Base-by-base conservation (phyloP, 2,113 vertebrate genomes). In the Otus sunia region DNA sequence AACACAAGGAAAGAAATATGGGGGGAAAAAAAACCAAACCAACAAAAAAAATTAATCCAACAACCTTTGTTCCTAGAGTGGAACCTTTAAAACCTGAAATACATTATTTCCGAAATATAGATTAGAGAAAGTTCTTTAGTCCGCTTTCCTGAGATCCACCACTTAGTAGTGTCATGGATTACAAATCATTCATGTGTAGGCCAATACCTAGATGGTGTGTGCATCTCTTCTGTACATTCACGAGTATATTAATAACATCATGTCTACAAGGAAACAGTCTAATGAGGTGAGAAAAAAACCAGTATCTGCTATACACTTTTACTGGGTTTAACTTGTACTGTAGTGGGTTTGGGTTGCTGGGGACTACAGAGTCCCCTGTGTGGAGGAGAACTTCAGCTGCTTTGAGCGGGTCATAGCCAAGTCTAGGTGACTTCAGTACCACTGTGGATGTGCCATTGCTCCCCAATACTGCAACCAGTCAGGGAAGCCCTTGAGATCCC, bases 11-110 rank as follows among this genome's bases (percentile, higher is more conserved):
- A 67, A 58, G 4, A 41, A 77, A 43, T 56, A 6, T 7, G 4
- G 5, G 30, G 8, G 5, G 2, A 17, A 8, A 36, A 45, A 8
- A 13, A 1, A 3, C 6, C 10, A 50, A 55, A n/a, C 4, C 9
- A 64, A 12, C 14, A 26, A 67, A 60, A 15, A 45, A 12, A 43
- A 53, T 11, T 2, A 45, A 21, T 30, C 23, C 30, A 62, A 15
- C 32, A n/a, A 49, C 6, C 3, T 49, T 80, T 75, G 4, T n/a
- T 83, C 19, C 47, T 55, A 15, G 4, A 17, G 5, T 45, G 29
- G 17, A 76, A 3, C 12, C 23, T 49, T 91, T 91, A 20, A 81
- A 92, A 72, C 6, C 30, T 62, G 25, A 79, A 50, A 15, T 5
- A 37, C 22, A 15, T 67, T 49, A 30, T 63, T 84, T 66, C 36